phyloP scores from a whole-genome alignment of 2,888 invertebrate species.

The Tricholauxania praeusta region DNA sequence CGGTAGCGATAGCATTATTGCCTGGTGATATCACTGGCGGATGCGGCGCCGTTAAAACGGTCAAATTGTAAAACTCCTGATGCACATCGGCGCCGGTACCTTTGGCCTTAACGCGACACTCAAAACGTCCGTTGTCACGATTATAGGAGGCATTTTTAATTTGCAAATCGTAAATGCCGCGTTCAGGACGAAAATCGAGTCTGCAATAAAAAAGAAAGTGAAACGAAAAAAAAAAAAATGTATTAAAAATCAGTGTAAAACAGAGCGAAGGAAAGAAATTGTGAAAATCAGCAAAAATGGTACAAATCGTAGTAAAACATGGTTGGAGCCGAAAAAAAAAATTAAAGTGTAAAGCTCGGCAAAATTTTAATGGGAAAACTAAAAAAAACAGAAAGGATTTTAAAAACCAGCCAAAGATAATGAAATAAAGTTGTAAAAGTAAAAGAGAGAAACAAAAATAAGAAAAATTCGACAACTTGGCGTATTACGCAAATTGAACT shows the following conservation, averaged over 20 bases:
- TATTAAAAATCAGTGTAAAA: not conserved
- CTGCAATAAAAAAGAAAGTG: conserved; percentile 68
- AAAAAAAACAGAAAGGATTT: conserved; percentile 22
- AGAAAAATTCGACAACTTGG: not conserved
- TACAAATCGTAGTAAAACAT: not conserved
- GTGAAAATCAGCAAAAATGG: conserved; percentile 7
- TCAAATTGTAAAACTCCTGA: conserved; percentile 85
- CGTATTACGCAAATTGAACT: not conserved
- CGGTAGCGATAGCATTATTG: conserved; percentile 82
- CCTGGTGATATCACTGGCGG: conserved; percentile 84
- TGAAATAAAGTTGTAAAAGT: too few relatives aligned
- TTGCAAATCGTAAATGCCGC: conserved; percentile 89
- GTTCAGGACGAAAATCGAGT: conserved; percentile 81
- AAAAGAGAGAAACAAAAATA: not conserved
- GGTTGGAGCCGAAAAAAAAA: not conserved
- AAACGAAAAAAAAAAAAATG: conserved; percentile 30
- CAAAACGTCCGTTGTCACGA: conserved; percentile 91
- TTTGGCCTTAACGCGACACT: conserved; percentile 87
- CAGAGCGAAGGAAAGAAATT: not conserved
- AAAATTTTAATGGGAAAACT: conserved; percentile 2
- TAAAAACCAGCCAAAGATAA: too few relatives aligned
- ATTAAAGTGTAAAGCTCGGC: not conserved
- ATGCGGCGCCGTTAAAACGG: conserved; percentile 87
- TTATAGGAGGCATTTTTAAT: conserved; percentile 91
- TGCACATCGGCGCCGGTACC: conserved; percentile 87